Percentiles rank a stretch among this genome's conserved stretches.
These are phyloP conservation scores for Phyllotreta striolata DNA, from an alignment of 2,888 invertebrate species.

Conservation along the genomic window DNA sequence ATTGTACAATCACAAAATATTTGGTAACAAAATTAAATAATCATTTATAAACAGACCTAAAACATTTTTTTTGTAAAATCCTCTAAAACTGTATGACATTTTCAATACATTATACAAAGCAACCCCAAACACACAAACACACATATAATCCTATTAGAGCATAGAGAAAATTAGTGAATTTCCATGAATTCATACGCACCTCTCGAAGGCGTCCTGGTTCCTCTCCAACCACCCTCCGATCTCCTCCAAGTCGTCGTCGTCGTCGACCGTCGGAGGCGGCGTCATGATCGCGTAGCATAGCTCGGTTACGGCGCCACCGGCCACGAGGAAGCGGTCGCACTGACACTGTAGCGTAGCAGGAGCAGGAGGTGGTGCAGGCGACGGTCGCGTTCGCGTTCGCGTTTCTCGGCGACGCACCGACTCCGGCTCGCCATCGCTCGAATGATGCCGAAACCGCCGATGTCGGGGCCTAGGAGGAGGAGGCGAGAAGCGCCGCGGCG, in stretches of 20 bases:
- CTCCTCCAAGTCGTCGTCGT: slow-evolving; percentile 58
- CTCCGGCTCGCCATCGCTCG: slow-evolving; percentile 36
- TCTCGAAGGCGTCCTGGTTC: slow-evolving; percentile 75
- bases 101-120: too few species aligned
- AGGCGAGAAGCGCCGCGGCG: slow-evolving; percentile 39
- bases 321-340: slow-evolving; percentile 52
- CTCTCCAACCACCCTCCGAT: slow-evolving; percentile 63
- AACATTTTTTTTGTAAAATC: too few species aligned
- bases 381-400: slow-evolving; percentile 19
- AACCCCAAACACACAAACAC: not conserved
- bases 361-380: slow-evolving; percentile 28
- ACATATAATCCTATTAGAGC: slow-evolving; percentile 1
- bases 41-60: too few species aligned
- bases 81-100: too few species aligned
- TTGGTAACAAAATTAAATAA: too few species aligned
- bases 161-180: not conserved
- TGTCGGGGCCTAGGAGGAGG: slow-evolving; percentile 43
- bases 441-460: slow-evolving; percentile 45
- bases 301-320: slow-evolving; percentile 36
- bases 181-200: slow-evolving; percentile 65
- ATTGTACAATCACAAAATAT: too few species aligned
- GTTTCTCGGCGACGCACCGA: slow-evolving; percentile 34
- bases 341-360: slow-evolving; percentile 8
- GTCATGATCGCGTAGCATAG: slow-evolving; percentile 36
- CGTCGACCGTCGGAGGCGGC: slow-evolving; percentile 50